Evolutionary conservation across 2,888 invertebrate genomes (phyloP), one percentile per base, ranked within the genome.

Genomic region (Erebia aethiops): DNA sequence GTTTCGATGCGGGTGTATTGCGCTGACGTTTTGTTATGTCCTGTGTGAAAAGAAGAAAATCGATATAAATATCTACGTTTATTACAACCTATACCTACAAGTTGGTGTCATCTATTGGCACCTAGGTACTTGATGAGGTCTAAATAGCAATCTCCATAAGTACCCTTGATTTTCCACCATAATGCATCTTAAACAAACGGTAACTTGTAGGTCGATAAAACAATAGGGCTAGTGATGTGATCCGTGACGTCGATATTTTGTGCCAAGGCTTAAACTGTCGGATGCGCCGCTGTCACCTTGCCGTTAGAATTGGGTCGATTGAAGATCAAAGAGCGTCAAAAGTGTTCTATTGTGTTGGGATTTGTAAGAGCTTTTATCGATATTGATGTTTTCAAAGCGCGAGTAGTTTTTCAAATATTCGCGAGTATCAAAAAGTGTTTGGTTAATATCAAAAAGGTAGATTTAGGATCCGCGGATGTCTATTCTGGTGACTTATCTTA

Each of bases 211-310:
- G 67, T 62, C 57, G 51, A 69, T 63, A 69, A 49, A 58, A 63
- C 66, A 65, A 54, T 49, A 61, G 69, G 16, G 35, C 60, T 67
- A 61, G 67, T 67, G 67, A 61, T 65, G 70, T 74, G 75, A 77
- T 73, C 73, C 67, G 73, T 77, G 76, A 79, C 76, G 77, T 79
- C 77, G 76, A 80, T 79, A 81, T 85, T 85, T 82, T 79, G 85
- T 89, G 90, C 87, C 92, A 92, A 92, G 92, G 92, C 89, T 88
- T 74, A 86, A 78, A 89, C 87, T 81, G 84, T 82, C 77, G 86
- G 88, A 88, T 88, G 87, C 82, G 79, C 76, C 75, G 83, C 86
- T 87, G 90, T 90, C 89, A 84, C 90, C 86, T 90, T 89, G 86
- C 80, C 75, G 78, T 81, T 78, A 73, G 76, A 87, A 88, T 84